A percentile compares a stretch with the other conserved stretches of the same genome.
Conservation (phyloP, 1,140 invertebrate species). For the Drosophila rhopaloa region DNA sequence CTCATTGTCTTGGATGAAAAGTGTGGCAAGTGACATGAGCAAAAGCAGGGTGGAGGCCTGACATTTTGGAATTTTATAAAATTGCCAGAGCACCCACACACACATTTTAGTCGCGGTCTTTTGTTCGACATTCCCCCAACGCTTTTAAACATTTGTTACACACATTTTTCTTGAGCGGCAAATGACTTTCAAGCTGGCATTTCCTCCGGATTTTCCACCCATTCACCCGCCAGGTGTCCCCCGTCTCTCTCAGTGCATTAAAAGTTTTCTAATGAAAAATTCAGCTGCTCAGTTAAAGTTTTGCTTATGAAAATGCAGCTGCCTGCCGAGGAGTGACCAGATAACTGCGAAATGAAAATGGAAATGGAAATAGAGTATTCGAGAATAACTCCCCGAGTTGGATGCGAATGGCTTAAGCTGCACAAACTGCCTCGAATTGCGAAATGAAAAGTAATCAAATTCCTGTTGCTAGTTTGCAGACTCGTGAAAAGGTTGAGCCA, state of each 20-base stretch:
- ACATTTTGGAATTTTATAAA: slow-evolving; percentile 59
- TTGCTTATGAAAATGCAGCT: slow-evolving; percentile 54
- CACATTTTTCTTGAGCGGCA: slow-evolving; percentile 41
- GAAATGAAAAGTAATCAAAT: slow-evolving; percentile 54
- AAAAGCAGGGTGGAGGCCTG: neutral
- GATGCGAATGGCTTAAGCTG: slow-evolving; percentile 36
- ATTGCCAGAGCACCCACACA: slow-evolving; percentile 42
- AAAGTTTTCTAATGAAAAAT: slow-evolving; percentile 76
- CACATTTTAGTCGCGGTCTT: slow-evolving; percentile 26
- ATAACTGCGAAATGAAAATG: slow-evolving; percentile 23
- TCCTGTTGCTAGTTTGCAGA: slow-evolving; percentile 37
- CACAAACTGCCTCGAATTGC: slow-evolving; percentile 26
- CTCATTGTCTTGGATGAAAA: slow-evolving; percentile 78
- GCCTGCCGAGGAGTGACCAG: slow-evolving; percentile 31
- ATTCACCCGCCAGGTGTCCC: slow-evolving; percentile 22
- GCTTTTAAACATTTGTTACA: slow-evolving; percentile 43
- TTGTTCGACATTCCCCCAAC: slow-evolving; percentile 19
- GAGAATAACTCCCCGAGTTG: slow-evolving; percentile 26
- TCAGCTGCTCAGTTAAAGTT: slow-evolving; percentile 52
- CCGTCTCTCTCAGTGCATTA: slow-evolving; percentile 25
- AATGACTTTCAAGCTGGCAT: slow-evolving; percentile 62
- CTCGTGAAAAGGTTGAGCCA: slow-evolving; percentile 28
- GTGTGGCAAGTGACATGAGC: slow-evolving; percentile 58
- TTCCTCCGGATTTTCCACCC: slow-evolving; percentile 48
- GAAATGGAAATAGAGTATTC: slow-evolving; percentile 32